These are phyloP conservation scores for Spizaetus ornatus DNA, from an alignment of 2,113 vertebrate genomes.

Conservation along the genomic window DNA sequence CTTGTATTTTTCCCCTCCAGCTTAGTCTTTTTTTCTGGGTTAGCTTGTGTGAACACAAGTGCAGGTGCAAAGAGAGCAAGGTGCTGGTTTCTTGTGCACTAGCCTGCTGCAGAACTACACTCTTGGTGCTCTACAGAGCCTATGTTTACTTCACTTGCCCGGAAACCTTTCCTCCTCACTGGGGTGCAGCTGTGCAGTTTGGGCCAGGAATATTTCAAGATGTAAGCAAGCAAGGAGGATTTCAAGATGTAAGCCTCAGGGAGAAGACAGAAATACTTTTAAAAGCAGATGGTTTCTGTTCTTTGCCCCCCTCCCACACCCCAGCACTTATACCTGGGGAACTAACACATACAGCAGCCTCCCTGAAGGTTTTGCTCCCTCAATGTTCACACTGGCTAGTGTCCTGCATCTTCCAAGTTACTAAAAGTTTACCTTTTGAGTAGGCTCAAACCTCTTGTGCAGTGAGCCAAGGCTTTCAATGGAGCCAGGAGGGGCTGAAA, in stretches of 20 bases:
- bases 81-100: neutral
- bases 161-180: neutral
- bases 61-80: neutral
- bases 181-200: neutral
- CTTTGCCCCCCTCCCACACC: fast-evolving
- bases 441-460: neutral
- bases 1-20: fast-evolving
- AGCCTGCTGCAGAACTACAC: neutral
- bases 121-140: neutral
- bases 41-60: neutral
- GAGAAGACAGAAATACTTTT: neutral
- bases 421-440: neutral
- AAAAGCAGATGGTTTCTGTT: neutral
- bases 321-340: neutral
- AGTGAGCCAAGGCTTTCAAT: neutral
- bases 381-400: neutral
- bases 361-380: neutral
- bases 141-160: neutral
- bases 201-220: neutral
- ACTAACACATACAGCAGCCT: neutral
- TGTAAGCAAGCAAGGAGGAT: too few species aligned
- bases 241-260: fast-evolving
- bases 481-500: neutral
- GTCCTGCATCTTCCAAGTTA: neutral
- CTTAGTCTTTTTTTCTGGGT: neutral